phyloP scores from a whole-genome alignment of 2,888 invertebrate genomes.

The Pyralis farinalis region DNA sequence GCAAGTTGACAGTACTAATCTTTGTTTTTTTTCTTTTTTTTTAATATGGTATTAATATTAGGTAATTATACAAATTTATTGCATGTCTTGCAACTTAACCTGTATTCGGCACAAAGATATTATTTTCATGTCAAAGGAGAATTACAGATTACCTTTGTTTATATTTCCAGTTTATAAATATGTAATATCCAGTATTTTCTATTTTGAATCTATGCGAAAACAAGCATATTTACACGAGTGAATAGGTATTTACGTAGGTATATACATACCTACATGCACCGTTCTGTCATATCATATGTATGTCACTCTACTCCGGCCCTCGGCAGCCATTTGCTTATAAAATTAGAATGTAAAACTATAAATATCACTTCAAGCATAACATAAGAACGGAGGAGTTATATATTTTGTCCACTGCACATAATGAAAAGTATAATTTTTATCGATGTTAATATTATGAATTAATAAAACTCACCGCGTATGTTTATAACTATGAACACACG shows the following conservation, averaged over 20 bases:
- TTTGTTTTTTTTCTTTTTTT: too few species aligned
- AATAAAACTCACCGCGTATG: slow-evolving; percentile 68
- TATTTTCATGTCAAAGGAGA: too few species aligned
- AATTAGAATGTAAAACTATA: slow-evolving; percentile 72
- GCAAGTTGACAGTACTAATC: too few species aligned
- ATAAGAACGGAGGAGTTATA: slow-evolving; percentile 18
- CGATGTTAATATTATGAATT: slow-evolving; percentile 28
- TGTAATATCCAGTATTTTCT: too few species aligned
- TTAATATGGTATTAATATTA: too few species aligned
- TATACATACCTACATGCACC: slow-evolving; percentile 2
- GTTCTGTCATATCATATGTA: slow-evolving; percentile 14
- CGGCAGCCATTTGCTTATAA: slow-evolving; percentile 81
- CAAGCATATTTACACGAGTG: neutral
- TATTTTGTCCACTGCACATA: slow-evolving; percentile 9
- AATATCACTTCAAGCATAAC: slow-evolving; percentile 39
- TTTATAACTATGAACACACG: slow-evolving; percentile 72
- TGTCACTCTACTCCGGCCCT: slow-evolving; percentile 67
- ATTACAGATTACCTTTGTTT: too few species aligned
- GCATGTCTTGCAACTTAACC: too few species aligned
- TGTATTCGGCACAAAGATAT: too few species aligned
- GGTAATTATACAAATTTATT: too few species aligned
- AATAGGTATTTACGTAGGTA: neutral
- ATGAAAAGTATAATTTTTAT: neutral
- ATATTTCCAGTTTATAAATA: too few species aligned
- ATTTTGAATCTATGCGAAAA: too few species aligned